A percentile compares a stretch with the other conserved stretches of the same genome.
Evolutionary conservation across 2,113 vertebrate genomes (phyloP).

Genomic region (Brachyistius frenatus): DNA sequence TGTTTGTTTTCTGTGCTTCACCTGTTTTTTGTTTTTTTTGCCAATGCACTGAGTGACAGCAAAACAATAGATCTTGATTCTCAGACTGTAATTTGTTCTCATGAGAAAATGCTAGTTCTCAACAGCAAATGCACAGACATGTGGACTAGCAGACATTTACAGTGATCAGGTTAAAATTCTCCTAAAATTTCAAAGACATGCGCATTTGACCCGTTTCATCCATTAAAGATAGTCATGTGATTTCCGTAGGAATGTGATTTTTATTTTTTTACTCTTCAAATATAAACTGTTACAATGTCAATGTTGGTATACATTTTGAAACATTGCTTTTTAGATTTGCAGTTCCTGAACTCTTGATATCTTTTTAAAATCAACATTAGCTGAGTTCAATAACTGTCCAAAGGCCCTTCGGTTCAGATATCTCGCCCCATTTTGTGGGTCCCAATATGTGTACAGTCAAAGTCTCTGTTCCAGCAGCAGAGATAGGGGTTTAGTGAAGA

Average conservation of each 20-base stretch:
- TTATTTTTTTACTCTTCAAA: neutral
- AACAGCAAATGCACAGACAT: neutral
- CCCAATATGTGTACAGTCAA: slow-evolving; percentile 70
- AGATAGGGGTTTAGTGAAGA: slow-evolving; percentile 57
- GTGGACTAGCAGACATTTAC: neutral
- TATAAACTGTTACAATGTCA: neutral
- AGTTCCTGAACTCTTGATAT: slow-evolving; percentile 33
- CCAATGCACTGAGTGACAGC: neutral
- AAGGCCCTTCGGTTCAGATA: slow-evolving; percentile 63
- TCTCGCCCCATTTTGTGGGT: slow-evolving; percentile 24
- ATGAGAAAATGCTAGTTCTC: neutral
- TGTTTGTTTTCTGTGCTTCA: slow-evolving; percentile 10
- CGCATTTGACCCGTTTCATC: neutral
- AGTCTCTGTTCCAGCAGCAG: slow-evolving; percentile 60
- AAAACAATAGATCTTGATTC: neutral
- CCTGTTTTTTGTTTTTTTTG: slow-evolving; percentile 4
- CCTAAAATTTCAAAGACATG: neutral
- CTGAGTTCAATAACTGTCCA: slow-evolving; percentile 50
- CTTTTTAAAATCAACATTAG: slow-evolving; percentile 32
- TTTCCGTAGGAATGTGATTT: neutral
- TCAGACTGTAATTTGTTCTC: neutral
- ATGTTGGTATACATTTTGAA: neutral
- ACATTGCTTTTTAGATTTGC: neutral
- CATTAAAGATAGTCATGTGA: neutral
- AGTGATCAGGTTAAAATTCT: too few relatives aligned